Base-by-base conservation (phyloP, 2,113 vertebrate species). In the Centropus unirufus region DNA sequence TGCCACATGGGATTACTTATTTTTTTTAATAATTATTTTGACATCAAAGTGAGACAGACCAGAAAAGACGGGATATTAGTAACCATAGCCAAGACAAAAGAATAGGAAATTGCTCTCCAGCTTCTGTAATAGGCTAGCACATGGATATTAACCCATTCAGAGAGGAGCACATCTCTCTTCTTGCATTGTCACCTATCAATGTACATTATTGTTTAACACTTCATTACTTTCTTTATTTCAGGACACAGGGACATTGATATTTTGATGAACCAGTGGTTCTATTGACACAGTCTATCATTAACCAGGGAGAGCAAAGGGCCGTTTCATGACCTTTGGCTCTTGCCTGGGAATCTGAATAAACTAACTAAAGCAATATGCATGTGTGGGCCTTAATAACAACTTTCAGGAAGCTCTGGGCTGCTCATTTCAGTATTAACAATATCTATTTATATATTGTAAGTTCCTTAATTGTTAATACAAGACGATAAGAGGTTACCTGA, bases 221-320 rank as follows among this genome's bases (percentile, higher is more conserved):
- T 90, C 42, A 44, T 59, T 83, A 79, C 42, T 9, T 32, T 85
- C 47, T 73, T 12, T 82, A 58, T 92, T 83, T 87, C 66, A 55
- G 39, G 39, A 69, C 55, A 77, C 1, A 11, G 21, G 13, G 82
- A 54, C 67, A 91, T 54, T 73, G 75, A 54, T 92, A 73, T 84
- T 84, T 62, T 51, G 64, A 51, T 63, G 55, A 94, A 72, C 27
- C 34, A 49, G 61, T 51, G 57, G 14, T 52, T 90, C 54, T 81
- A 64, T 57, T 83, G 22, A n/a, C 83, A 74, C 40, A 87, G 57
- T 32, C 92, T 92, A 68, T 87, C 51, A 94, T 92, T 92, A 92
- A 92, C 79, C 59, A 89, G 55, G 30, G 36, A 80, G 86, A 83
- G 21, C 82, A 96, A 96, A 95, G 73, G 76, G 42, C 62, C 62